phyloP scores from a whole-genome alignment of 2,113 vertebrate genomes.

The Myiagra hebetior region DNA sequence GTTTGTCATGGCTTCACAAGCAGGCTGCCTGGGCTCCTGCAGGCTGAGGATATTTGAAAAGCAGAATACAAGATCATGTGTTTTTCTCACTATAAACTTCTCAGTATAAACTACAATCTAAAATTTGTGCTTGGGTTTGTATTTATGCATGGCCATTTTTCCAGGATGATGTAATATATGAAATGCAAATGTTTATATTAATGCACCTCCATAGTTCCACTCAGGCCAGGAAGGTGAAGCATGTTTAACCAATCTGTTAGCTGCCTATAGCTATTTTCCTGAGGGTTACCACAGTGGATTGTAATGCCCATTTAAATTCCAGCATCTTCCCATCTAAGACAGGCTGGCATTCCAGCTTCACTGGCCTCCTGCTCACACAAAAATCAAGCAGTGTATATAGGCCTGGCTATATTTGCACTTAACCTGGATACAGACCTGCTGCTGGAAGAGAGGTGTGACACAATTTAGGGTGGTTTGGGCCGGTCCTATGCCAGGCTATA shows the following conservation, averaged over 20 bases:
- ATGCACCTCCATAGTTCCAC: neutral
- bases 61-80: neutral
- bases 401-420: neutral
- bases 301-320: neutral
- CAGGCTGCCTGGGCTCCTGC: neutral
- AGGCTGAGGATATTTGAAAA: neutral
- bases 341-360: neutral
- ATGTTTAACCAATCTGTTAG: neutral
- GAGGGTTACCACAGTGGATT: neutral
- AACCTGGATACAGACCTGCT: neutral
- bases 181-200: neutral
- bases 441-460: neutral
- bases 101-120: neutral
- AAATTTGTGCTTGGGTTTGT: neutral
- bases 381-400: neutral
- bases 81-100: neutral
- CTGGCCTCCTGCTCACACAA: neutral
- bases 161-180: neutral
- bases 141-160: neutral
- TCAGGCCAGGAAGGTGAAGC: neutral
- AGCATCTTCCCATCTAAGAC: neutral
- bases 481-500: neutral
- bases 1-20: neutral
- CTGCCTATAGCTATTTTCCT: neutral
- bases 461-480: neutral